Percentiles rank a stretch among this genome's conserved stretches.
These are phyloP conservation scores for Manis pentadactyla DNA, from an alignment of 2,797 vertebrate genomes.

Conservation along the genomic window DNA sequence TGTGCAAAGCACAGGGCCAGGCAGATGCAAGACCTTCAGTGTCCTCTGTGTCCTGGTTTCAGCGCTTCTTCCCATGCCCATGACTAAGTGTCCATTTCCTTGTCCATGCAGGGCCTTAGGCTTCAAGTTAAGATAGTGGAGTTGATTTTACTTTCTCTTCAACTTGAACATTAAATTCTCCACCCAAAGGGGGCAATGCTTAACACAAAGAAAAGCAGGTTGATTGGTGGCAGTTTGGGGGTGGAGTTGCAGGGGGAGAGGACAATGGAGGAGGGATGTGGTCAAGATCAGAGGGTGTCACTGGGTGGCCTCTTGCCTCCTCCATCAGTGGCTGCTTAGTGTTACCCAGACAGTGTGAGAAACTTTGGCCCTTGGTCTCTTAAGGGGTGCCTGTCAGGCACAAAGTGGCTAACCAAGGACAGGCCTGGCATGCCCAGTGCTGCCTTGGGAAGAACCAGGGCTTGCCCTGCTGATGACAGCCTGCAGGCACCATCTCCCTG, in stretches of 20 bases:
- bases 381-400: background rate
- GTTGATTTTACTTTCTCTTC: background rate
- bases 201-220: background rate
- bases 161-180: background rate
- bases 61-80: background rate
- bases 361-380: background rate
- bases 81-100: background rate
- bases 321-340: background rate
- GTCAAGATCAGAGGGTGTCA: background rate
- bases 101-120: background rate
- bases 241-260: accelerated
- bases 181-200: background rate
- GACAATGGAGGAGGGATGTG: no score
- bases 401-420: background rate
- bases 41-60: background rate
- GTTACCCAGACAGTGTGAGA: accelerated
- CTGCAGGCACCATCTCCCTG: accelerated
- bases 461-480: accelerated
- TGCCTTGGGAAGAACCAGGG: background rate
- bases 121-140: background rate
- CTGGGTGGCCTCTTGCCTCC: background rate
- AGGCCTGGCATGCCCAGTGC: accelerated
- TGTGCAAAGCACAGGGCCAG: accelerated
- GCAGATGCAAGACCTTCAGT: background rate
- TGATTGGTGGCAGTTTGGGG: background rate